Conservation (phyloP, 2,797 vertebrate genomes). For the Acrossocheilus fasciatus region DNA sequence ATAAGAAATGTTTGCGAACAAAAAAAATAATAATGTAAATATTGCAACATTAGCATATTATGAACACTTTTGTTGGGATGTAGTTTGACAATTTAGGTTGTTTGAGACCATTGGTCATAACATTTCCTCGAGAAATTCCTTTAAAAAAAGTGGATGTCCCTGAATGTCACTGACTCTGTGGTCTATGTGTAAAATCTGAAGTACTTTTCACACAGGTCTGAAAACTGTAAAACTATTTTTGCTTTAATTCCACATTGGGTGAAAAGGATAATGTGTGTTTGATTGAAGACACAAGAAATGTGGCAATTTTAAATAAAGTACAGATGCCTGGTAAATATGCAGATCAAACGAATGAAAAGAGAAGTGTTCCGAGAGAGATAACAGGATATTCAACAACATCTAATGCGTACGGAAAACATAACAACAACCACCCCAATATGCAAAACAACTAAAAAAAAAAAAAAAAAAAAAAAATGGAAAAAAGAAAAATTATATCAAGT, state of each 20-base stretch:
- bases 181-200: not conserved
- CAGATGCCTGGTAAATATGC: conserved; percentile 57
- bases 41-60: not conserved
- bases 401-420: conserved; percentile 33
- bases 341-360: conserved; percentile 66
- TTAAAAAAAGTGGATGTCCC: not conserved
- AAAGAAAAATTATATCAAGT: conserved; percentile 49
- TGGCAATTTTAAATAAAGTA: conserved; percentile 55
- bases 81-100: not conserved
- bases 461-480: not conserved
- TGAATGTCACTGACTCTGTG: not conserved
- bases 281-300: conserved; percentile 22
- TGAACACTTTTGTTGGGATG: not conserved
- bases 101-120: not conserved
- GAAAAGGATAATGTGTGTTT: not conserved
- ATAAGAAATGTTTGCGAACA: not conserved
- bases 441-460: conserved; percentile 45
- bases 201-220: conserved; percentile 1
- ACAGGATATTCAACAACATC: conserved; percentile 62
- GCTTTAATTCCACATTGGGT: not conserved
- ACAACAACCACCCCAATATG: conserved; percentile 27
- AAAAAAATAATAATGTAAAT: no score
- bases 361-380: conserved; percentile 72
- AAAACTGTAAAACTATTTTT: conserved; percentile 7
- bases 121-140: not conserved